These are phyloP conservation scores for Caenorhabditis tropicalis DNA, from an alignment of 1,140 invertebrate genomes.

Conservation along the genomic window DNA sequence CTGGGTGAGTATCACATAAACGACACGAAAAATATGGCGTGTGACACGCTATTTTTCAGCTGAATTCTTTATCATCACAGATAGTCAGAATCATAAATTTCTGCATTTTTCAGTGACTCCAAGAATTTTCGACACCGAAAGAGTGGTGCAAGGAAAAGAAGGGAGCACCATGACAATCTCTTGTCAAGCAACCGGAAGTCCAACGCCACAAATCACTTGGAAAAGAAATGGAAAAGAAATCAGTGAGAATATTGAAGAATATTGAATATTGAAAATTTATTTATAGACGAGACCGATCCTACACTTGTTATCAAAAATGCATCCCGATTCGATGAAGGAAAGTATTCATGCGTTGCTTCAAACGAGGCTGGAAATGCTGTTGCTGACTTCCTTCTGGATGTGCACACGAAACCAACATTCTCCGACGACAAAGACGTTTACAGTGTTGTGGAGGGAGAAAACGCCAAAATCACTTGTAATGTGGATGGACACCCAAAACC, in stretches of 20 bases:
- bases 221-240: constrained; percentile 46
- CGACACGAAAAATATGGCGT: not conserved
- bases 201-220: constrained; percentile 66
- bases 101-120: not conserved
- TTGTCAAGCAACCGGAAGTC: constrained; percentile 63
- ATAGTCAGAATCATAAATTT: not conserved
- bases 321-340: constrained; percentile 35
- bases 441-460: constrained; percentile 63
- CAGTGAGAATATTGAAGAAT: not conserved
- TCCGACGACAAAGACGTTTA: not conserved
- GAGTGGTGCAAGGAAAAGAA: constrained; percentile 60
- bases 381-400: constrained; percentile 67
- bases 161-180: constrained; percentile 54
- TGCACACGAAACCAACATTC: constrained; percentile 61
- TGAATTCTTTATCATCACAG: not conserved
- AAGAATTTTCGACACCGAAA: constrained; percentile 62
- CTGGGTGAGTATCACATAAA: constrained; percentile 67
- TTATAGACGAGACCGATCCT: not conserved
- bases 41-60: not conserved
- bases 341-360: constrained; percentile 62
- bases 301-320: constrained; percentile 18
- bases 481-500: constrained; percentile 68
- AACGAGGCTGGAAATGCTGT: constrained; percentile 65
- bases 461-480: constrained; percentile 66
- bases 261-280: not conserved